These are phyloP conservation scores for Perodicticus potto DNA, from an alignment of 2,797 vertebrate genomes.

Conservation along the genomic window DNA sequence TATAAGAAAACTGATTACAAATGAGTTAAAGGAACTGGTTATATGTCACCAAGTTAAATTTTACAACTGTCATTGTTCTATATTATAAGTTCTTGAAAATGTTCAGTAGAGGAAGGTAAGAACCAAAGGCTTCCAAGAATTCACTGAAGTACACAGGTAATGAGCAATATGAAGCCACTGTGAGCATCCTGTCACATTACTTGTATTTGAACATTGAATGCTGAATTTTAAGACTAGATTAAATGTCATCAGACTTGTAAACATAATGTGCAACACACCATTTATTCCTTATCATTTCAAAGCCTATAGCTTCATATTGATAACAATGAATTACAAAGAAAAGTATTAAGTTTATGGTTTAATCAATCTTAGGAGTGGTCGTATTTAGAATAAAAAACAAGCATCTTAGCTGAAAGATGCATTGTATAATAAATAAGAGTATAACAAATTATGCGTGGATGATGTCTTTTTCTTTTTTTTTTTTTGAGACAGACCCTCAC, in stretches of 20 bases:
- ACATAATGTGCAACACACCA: neutral
- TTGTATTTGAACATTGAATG: constrained; percentile 47
- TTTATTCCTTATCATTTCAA: neutral
- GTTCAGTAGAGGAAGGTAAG: neutral
- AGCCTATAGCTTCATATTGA: neutral
- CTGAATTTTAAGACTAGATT: neutral
- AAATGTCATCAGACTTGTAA: neutral
- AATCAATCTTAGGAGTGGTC: neutral
- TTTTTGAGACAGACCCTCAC: no score
- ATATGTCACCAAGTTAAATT: neutral
- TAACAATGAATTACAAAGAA: neutral
- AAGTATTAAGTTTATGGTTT: neutral
- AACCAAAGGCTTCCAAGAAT: neutral
- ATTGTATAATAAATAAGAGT: constrained; percentile 45
- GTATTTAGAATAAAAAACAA: neutral
- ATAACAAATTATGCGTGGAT: neutral
- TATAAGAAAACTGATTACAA: neutral
- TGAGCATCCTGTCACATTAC: constrained; percentile 24
- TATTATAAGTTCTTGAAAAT: neutral
- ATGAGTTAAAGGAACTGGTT: neutral
- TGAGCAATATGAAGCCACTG: constrained; percentile 48
- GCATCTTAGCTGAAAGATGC: neutral
- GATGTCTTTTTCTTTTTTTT: neutral
- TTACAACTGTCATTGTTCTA: neutral
- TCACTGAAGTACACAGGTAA: constrained; percentile 45